Evolutionary conservation across 35 echinoderm and acorn worm genomes (phyloP).

Genomic region (Acanthaster planci): DNA sequence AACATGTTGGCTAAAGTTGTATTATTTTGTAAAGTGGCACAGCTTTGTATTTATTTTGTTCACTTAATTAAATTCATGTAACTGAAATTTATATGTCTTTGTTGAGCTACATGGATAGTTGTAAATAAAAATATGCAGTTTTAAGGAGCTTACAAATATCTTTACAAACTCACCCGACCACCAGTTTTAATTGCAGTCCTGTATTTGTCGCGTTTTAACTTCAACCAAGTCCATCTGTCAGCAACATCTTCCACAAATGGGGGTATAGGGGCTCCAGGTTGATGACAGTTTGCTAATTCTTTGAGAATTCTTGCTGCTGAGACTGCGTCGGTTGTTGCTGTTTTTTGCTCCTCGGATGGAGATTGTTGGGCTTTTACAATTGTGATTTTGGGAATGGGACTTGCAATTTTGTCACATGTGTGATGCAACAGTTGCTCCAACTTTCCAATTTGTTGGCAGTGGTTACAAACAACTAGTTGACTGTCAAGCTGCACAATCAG

Average conservation of each 20-base stretch:
- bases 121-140: background rate
- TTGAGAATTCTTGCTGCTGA: background rate
- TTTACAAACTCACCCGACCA: background rate
- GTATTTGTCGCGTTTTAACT: background rate
- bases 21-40: background rate
- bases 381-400: background rate
- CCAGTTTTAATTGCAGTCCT: background rate
- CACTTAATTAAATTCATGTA: background rate
- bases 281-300: background rate
- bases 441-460: background rate
- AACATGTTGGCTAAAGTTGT: background rate
- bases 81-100: background rate
- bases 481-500: too few relatives aligned
- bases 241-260: background rate
- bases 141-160: too few relatives aligned
- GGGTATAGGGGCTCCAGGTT: background rate
- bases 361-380: background rate
- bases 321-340: background rate
- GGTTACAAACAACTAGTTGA: too few relatives aligned
- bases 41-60: background rate
- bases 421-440: background rate
- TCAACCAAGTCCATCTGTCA: background rate
- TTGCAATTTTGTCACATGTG: background rate
- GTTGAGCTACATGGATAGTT: background rate
- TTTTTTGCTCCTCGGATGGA: background rate